Base-by-base conservation (phyloP, 2,888 invertebrate species). In the Hypercompe scribonia region DNA sequence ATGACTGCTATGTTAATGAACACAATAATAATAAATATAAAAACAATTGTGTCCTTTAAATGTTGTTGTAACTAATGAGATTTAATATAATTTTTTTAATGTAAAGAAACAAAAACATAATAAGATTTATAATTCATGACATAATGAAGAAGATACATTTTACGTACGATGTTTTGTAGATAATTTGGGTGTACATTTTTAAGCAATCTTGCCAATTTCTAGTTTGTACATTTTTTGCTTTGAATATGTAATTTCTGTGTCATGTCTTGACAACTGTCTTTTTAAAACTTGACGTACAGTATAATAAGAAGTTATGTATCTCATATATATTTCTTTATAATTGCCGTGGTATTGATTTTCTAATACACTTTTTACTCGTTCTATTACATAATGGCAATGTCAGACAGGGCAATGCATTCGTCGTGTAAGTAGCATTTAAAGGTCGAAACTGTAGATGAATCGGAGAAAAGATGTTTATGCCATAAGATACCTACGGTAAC, bases 351-450 rank as follows among this genome's bases (percentile, higher is more conserved):
- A 66, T 39, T 58, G 42, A 39, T 72, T 46, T 68, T 72, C 68
- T 64, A 68, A 64, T 54, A 36, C 31, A 42, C 36, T 50, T 39
- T 50, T 65, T 65, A 73, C 65, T 65, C 46, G 34, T 28, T 33
- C 68, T 54, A 65, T 64, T 68, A 34, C 34, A 67, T 73, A 67
- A 28, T 63, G 66, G 68, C 70, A 75, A 78, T 78, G 71, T 78
- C 78, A 77, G 76, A 73, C 70, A 78, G 77, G 79, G 75, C 81
- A 84, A 74, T 78, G 79, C 75, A 87, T 84, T 80, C 69, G 81
- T 81, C 74, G 80, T 78, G 72, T 87, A 87, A 88, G 83, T 85
- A 87, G 82, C 86, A 85, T 89, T 89, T 87, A 89, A 87, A 88
- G 83, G 87, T 85, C 83, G 71, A 50, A 67, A 68, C 36, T 72